Conservation (phyloP, 2,113 vertebrate genomes). For the Sapayoa aenigma region DNA sequence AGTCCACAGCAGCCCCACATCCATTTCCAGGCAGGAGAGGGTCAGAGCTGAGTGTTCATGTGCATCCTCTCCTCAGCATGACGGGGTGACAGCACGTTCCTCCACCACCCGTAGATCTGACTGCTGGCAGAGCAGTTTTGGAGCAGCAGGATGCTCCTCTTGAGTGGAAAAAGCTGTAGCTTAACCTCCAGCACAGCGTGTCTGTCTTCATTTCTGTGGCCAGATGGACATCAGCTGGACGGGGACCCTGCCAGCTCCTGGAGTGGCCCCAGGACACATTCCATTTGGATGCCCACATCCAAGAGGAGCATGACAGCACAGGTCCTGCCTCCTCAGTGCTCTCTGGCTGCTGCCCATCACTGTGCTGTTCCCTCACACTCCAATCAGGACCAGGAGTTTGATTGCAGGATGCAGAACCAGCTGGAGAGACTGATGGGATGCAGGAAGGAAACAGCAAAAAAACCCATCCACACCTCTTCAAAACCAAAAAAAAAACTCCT, state of each 20-base stretch:
- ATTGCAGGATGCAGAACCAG: constrained; percentile 1
- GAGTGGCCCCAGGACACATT: background rate
- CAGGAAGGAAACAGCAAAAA: background rate
- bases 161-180: background rate
- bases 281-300: accelerated
- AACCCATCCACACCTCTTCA: background rate
- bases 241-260: background rate
- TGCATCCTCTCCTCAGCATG: accelerated
- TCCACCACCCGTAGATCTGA: accelerated
- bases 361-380: background rate
- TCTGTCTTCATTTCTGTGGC: background rate
- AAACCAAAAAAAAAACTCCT: background rate
- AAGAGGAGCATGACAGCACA: background rate
- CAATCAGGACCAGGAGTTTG: background rate
- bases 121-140: background rate
- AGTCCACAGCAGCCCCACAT: background rate
- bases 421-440: background rate
- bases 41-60: background rate
- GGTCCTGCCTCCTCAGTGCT: background rate
- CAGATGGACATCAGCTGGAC: background rate
- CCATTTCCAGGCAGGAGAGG: background rate
- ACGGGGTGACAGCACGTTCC: accelerated
- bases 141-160: background rate
- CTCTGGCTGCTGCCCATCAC: background rate
- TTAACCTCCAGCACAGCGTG: background rate